These are phyloP conservation scores for Aspiorhynchus laticeps DNA, from an alignment of 2,113 vertebrate species.

Conservation along the genomic window DNA sequence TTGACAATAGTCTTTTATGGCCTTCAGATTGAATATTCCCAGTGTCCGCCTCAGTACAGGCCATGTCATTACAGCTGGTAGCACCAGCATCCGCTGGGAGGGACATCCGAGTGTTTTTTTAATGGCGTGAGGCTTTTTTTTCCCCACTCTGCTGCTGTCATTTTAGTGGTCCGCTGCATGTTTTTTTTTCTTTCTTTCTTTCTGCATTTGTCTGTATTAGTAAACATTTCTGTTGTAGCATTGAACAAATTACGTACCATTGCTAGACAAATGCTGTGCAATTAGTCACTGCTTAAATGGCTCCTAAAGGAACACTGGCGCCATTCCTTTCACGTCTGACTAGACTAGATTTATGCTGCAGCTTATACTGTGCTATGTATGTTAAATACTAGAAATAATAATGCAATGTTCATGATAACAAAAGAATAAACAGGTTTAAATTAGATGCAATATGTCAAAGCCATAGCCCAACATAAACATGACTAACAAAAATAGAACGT, in stretches of 20 bases:
- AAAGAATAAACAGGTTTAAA: neutral
- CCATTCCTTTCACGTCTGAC: neutral
- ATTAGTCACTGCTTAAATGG: constrained; percentile 2
- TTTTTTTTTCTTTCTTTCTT: neutral
- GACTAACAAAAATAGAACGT: neutral
- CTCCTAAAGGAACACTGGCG: neutral
- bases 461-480: neutral
- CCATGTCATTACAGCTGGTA: constrained; percentile 77
- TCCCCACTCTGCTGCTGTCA: constrained; percentile 12
- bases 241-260: neutral
- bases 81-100: constrained; percentile 71
- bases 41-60: constrained; percentile 63
- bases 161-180: constrained; percentile 15
- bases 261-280: neutral
- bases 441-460: neutral
- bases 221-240: neutral
- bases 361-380: neutral
- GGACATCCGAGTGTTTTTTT: constrained; percentile 60
- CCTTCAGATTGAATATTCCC: constrained; percentile 79
- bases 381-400: neutral
- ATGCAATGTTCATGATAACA: neutral
- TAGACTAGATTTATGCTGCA: neutral
- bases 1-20: constrained; percentile 78
- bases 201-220: constrained; percentile 32
- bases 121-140: constrained; percentile 9